These are phyloP conservation scores for Dolichomitus sp. DNA, from an alignment of 2,888 invertebrate species.

Conservation along the genomic window DNA sequence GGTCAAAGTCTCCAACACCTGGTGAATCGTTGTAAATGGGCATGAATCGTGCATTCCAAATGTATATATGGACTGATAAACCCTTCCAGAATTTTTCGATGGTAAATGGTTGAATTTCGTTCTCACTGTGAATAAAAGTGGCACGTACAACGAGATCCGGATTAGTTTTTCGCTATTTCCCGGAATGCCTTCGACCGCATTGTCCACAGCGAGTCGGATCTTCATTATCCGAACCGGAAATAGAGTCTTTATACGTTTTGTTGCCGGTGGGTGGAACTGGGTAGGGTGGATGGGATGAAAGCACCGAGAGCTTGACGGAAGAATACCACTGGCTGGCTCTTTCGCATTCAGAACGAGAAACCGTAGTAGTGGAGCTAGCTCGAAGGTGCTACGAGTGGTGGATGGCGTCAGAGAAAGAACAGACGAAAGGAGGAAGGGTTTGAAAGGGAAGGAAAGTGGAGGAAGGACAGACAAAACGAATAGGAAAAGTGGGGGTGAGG, in stretches of 20 bases:
- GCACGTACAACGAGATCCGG: conserved; percentile 24
- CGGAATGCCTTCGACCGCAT: conserved; percentile 47
- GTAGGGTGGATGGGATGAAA: conserved; percentile 16
- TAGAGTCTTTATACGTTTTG: conserved; percentile 58
- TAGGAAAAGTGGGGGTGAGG: conserved; percentile 45
- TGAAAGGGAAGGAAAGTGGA: background rate
- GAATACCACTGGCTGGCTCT: conserved; percentile 22
- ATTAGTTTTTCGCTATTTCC: conserved; percentile 41
- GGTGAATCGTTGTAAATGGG: background rate
- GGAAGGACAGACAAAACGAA: background rate
- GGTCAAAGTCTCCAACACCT: background rate
- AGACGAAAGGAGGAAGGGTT: conserved; percentile 23
- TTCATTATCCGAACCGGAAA: conserved; percentile 61
- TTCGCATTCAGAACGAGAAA: conserved; percentile 36
- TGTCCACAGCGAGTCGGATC: conserved; percentile 54
- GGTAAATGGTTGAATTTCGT: conserved; percentile 10
- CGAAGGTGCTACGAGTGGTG: background rate
- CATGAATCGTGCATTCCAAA: background rate
- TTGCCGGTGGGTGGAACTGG: conserved; percentile 16
- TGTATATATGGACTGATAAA: background rate
- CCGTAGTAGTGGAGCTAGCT: background rate
- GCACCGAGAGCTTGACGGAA: conserved; percentile 30
- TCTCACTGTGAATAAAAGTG: conserved; percentile 30
- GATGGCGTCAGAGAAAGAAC: conserved; percentile 11
- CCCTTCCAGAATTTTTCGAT: background rate